Conservation (phyloP, 2,113 vertebrate genomes). For the Pitta sordida region DNA sequence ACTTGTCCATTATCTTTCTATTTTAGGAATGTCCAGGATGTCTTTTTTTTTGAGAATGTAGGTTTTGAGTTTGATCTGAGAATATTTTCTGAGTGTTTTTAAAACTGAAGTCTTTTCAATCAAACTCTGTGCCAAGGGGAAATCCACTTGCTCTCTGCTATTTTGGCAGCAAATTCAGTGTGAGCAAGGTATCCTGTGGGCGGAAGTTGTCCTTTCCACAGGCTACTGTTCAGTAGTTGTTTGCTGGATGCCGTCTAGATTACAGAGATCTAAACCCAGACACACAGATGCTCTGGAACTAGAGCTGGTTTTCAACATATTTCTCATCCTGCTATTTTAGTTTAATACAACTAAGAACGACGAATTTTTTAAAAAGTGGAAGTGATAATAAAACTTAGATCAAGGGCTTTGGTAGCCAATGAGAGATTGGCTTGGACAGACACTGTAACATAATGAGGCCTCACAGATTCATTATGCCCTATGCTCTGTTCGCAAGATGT, state of each 20-base stretch:
- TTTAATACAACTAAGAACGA: background rate
- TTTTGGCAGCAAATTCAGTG: background rate
- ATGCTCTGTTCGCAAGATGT: background rate
- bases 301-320: background rate
- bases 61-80: background rate
- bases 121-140: background rate
- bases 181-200: background rate
- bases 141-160: background rate
- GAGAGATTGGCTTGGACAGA: background rate
- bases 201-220: background rate
- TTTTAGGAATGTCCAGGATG: background rate
- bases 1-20: background rate
- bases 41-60: background rate
- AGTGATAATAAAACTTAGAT: background rate
- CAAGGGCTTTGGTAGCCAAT: background rate
- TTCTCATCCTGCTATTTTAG: background rate
- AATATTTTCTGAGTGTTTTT: background rate
- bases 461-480: background rate
- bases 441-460: background rate
- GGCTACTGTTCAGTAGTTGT: background rate
- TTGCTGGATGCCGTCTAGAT: background rate
- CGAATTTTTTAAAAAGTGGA: background rate
- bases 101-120: background rate
- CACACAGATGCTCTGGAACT: background rate
- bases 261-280: background rate